A percentile compares a stretch with the other conserved stretches of the same genome.
These are phyloP conservation scores for Chelonus insularis DNA, from an alignment of 1,140 invertebrate species.

Conservation along the genomic window DNA sequence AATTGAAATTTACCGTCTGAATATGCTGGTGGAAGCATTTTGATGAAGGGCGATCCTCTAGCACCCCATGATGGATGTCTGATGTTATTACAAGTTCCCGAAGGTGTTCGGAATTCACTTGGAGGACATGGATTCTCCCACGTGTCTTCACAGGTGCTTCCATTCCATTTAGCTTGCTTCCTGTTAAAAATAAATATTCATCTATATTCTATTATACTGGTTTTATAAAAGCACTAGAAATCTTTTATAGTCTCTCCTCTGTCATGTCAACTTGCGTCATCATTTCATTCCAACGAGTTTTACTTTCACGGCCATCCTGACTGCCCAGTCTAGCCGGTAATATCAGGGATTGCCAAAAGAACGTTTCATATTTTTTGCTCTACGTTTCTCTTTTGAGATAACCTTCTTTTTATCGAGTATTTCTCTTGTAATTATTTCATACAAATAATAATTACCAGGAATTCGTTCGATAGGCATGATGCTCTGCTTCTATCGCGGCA, in stretches of 20 bases:
- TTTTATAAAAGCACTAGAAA: neutral
- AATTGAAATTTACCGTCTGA: conserved; percentile 71
- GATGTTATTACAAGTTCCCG: conserved; percentile 94
- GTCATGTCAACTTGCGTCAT: conserved; percentile 19
- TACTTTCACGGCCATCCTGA: conserved; percentile 41
- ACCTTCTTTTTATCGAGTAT: neutral
- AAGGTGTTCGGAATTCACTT: conserved; percentile 78
- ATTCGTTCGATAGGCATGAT: conserved; percentile 44
- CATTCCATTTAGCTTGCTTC: conserved; percentile 34
- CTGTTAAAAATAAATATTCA: conserved; percentile 30
- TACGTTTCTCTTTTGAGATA: neutral
- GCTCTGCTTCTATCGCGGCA: conserved; percentile 55
- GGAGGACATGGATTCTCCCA: conserved; percentile 67
- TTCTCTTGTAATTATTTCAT: neutral
- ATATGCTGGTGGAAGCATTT: conserved; percentile 80
- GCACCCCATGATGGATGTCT: conserved; percentile 86
- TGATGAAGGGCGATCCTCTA: conserved; percentile 78
- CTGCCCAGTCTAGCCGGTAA: conserved; percentile 24
- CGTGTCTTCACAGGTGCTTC: conserved; percentile 41
- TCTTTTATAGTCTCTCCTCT: conserved; percentile 9
- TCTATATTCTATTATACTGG: neutral
- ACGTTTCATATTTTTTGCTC: neutral
- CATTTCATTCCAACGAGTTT: conserved; percentile 32
- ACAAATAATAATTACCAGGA: conserved; percentile 36
- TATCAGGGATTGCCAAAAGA: conserved; percentile 9